phyloP scores from a whole-genome alignment of 1,140 invertebrate genomes.

The Diorhabda carinulata region DNA sequence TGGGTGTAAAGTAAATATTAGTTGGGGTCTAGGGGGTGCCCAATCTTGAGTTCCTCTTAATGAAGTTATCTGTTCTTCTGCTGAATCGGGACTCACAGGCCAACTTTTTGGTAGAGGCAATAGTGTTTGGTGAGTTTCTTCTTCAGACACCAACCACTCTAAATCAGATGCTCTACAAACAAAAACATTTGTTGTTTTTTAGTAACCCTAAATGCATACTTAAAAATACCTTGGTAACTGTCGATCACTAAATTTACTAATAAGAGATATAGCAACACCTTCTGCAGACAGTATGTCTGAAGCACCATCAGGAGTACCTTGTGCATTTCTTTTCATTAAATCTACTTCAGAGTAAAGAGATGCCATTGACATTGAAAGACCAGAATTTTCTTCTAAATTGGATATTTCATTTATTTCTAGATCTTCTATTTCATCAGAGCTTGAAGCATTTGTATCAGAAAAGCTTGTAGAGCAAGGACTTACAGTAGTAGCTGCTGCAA shows the following conservation, averaged over 20 bases:
- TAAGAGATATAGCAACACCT: slow-evolving; percentile 71
- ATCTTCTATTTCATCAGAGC: slow-evolving; percentile 55
- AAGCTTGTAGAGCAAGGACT: slow-evolving; percentile 55
- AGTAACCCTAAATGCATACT: background rate
- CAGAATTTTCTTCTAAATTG: slow-evolving; percentile 49
- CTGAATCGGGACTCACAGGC: slow-evolving; percentile 59
- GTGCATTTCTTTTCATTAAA: slow-evolving; percentile 41
- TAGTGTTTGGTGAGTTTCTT: slow-evolving; percentile 73
- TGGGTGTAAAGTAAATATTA: slow-evolving; percentile 78
- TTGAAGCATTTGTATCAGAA: slow-evolving; percentile 50
- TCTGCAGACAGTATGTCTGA: slow-evolving; percentile 64
- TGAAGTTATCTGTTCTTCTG: slow-evolving; percentile 51
- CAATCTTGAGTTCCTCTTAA: slow-evolving; percentile 74
- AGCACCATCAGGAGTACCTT: slow-evolving; percentile 47
- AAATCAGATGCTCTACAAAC: slow-evolving; percentile 65
- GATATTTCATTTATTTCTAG: slow-evolving; percentile 51
- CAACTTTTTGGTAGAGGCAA: slow-evolving; percentile 71
- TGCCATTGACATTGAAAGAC: slow-evolving; percentile 59
- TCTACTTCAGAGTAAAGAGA: slow-evolving; percentile 62
- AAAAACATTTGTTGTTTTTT: background rate
- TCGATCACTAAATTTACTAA: slow-evolving; percentile 73
- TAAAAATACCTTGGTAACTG: slow-evolving; percentile 57
- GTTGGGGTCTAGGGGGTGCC: slow-evolving; percentile 81
- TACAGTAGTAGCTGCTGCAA: slow-evolving; percentile 51
- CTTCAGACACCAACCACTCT: slow-evolving; percentile 78